Base-by-base conservation (phyloP, 2,797 vertebrate genomes). In the Sciaenops ocellatus region DNA sequence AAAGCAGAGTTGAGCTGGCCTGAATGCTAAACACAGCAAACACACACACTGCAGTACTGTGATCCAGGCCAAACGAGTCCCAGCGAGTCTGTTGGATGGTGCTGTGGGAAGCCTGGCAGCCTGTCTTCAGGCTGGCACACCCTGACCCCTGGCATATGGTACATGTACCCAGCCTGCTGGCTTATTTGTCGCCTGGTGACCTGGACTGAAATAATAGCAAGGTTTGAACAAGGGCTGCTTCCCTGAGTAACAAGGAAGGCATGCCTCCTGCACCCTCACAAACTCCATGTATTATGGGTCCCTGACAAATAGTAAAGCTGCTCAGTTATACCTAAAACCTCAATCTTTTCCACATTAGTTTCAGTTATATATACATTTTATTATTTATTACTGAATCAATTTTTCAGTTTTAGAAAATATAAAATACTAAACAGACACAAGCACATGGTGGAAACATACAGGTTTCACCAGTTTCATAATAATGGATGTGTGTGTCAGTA, bases 131-230 rank as follows among this genome's bases (percentile, higher is more conserved):
- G 87, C 91, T 93, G 91, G 92, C 88, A 85, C 73, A 70, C 87
- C 63, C 84, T 88, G 90, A 94, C 90, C 91, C 81, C 89, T 80
- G 91, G 88, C 94, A 95, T 95, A 95, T 93, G 94, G 90, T 88
- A 20, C 80, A 87, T 90, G 90, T 86, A 85, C 82, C 85, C 83
- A 69, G 84, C 87, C 89, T 86, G 91, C 86, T 91, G 82, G 78
- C 84, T 85, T 86, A 85, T 89, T 89, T 91, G 85, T 87, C 60
- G 73, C 91, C 83, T 70, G 69, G 65, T 88, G 90, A 87, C 93
- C 85, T 84, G 80, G 50, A 83, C 84, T 67, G 66, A 50, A 80
- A 55, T 70, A 76, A 84, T 46, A 34, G 66, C 54, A 66, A 69
- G 64, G 80, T 80, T 24, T 79, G 66, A 78, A 71, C 73, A 78